A percentile compares a stretch with the other conserved stretches of the same genome.
These are phyloP conservation scores for Cichlasoma orientale DNA, from an alignment of 2,797 vertebrate species.

Conservation along the genomic window DNA sequence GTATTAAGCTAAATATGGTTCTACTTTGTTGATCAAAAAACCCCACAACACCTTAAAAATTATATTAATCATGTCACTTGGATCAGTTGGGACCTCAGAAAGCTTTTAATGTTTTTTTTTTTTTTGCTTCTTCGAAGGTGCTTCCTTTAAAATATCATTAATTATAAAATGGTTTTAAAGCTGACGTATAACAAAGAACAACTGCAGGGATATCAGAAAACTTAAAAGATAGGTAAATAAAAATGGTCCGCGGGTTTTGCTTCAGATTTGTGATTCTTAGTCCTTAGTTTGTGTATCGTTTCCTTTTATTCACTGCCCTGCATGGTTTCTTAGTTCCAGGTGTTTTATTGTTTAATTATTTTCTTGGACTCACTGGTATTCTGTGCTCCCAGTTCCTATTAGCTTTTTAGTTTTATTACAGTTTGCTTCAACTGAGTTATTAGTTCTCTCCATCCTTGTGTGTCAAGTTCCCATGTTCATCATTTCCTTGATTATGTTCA, in stretches of 20 bases:
- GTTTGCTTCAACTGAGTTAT: too few relatives aligned
- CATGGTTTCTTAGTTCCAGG: neutral
- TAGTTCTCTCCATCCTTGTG: neutral
- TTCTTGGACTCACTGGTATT: neutral
- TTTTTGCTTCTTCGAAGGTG: neutral
- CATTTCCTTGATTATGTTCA: neutral
- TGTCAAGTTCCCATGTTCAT: neutral
- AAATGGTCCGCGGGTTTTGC: too few relatives aligned
- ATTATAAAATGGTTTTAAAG: too few relatives aligned
- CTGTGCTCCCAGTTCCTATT: neutral
- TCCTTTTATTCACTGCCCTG: neutral
- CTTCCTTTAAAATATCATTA: neutral
- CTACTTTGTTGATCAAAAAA: conserved; percentile 28
- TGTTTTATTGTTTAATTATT: neutral
- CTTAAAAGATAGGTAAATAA: too few relatives aligned
- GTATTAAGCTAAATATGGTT: conserved; percentile 27
- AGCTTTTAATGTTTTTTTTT: neutral
- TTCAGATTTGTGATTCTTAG: neutral
- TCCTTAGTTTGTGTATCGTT: neutral
- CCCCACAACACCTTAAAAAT: neutral
- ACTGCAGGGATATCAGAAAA: too few relatives aligned
- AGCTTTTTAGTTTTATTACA: neutral
- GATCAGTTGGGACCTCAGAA: neutral
- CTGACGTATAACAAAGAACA: too few relatives aligned
- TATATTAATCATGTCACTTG: neutral